Evolutionary conservation across 2,113 vertebrate species (phyloP).

Genomic region (Fregetta grallaria): DNA sequence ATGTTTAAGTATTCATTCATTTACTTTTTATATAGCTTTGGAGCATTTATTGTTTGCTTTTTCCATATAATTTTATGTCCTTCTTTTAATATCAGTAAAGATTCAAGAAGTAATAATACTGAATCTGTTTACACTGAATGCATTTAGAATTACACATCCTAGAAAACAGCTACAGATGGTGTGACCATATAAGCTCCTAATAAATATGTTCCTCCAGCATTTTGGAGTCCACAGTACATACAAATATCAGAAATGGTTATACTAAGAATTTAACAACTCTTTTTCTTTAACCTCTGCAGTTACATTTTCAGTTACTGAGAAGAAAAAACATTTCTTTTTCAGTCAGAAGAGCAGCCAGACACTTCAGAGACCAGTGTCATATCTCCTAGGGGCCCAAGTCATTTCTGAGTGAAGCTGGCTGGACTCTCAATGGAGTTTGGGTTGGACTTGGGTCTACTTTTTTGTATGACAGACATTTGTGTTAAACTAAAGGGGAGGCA

Average conservation of each 20-base stretch:
- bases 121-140: not conserved
- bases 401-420: not conserved
- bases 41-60: not conserved
- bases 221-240: not conserved
- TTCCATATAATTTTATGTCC: not conserved
- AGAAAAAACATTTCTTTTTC: not conserved
- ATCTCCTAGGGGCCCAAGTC: not conserved
- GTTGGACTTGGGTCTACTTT: not conserved
- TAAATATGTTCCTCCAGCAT: not conserved
- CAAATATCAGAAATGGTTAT: not conserved
- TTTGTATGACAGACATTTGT: not conserved
- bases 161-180: not conserved
- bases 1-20: not conserved
- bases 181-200: not conserved
- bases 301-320: not conserved
- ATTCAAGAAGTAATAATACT: not conserved
- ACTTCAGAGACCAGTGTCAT: not conserved
- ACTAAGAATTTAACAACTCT: not conserved
- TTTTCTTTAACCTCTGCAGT: not conserved
- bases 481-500: not conserved
- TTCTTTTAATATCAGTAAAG: not conserved
- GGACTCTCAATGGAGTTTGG: not conserved
- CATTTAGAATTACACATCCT: not conserved
- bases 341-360: not conserved
- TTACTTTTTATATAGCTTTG: not conserved